Evolutionary conservation across 2,888 invertebrate species (phyloP).

Genomic region (Synanthedon tipuliformis): DNA sequence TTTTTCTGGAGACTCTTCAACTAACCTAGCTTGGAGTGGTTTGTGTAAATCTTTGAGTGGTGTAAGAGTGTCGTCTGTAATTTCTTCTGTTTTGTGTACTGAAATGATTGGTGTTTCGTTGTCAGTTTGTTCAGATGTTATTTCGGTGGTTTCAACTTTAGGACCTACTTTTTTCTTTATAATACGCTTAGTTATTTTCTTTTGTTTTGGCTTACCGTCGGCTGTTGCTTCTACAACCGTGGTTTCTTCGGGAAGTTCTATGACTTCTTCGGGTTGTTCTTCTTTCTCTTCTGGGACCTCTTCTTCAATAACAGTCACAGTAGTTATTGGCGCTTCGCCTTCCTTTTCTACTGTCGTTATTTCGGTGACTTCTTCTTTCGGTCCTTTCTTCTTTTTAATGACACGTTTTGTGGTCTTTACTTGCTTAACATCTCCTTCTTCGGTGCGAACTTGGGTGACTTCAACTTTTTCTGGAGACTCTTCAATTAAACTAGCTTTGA

Average conservation of each 20-base stretch:
- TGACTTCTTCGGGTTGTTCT: no score
- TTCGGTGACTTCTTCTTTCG: conserved; percentile 28
- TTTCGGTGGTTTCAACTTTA: conserved; percentile 37
- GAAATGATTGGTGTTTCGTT: conserved; percentile 15
- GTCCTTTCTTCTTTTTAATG: conserved; percentile 28
- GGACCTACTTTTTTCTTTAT: conserved; percentile 29
- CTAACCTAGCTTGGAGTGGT: background rate
- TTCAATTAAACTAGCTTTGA: conserved; percentile 10
- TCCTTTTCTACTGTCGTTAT: conserved; percentile 23
- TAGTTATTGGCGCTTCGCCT: conserved; percentile 14
- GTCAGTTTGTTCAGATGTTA: conserved; percentile 32
- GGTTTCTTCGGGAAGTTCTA: no score
- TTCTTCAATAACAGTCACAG: conserved; percentile 8
- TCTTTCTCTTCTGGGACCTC: conserved; percentile 12
- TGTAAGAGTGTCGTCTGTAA: conserved; percentile 9
- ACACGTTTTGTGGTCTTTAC: conserved; percentile 25
- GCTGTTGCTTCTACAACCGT: no score
- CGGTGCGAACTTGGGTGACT: conserved; percentile 27
- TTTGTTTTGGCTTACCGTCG: background rate
- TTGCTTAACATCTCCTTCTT: conserved; percentile 18
- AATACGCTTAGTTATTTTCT: conserved; percentile 20
- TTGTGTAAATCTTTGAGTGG: conserved; percentile 7
- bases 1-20: no score
- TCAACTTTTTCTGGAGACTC: conserved; percentile 41
- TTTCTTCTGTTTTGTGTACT: conserved; percentile 22